These are phyloP conservation scores for Urechis unicinctus DNA, from an alignment of 2,888 invertebrate species.

Conservation along the genomic window DNA sequence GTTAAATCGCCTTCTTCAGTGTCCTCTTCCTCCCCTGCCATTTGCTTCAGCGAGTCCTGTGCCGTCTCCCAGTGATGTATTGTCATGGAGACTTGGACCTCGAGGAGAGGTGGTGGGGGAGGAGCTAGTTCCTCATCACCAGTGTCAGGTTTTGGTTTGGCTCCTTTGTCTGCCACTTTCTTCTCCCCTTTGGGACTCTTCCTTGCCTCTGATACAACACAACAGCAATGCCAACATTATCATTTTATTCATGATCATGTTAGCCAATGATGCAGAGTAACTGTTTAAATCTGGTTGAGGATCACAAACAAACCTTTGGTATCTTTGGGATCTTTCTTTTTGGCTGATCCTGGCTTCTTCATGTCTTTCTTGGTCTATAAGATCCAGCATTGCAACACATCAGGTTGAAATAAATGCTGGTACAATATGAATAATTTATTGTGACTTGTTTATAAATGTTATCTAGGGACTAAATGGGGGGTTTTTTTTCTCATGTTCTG, in stretches of 20 bases:
- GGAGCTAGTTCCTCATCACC: constrained; percentile 24
- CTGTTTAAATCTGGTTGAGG: no score
- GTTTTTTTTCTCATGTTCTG: no score
- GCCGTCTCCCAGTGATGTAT: constrained; percentile 44
- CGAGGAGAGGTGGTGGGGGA: constrained; percentile 33
- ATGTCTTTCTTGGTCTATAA: constrained; percentile 19
- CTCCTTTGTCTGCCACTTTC: constrained; percentile 3
- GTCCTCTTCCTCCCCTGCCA: neutral
- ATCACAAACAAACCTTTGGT: constrained; percentile 23
- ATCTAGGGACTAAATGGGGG: no score
- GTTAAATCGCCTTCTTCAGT: neutral
- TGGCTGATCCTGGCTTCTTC: constrained; percentile 26
- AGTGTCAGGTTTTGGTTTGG: constrained; percentile 12
- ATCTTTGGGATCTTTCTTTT: constrained; percentile 26
- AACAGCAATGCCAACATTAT: no score
- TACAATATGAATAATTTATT: no score
- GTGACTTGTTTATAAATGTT: no score
- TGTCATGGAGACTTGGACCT: constrained; percentile 29
- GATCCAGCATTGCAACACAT: no score
- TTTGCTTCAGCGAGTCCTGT: constrained; percentile 22
- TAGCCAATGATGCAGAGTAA: no score
- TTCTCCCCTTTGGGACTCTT: constrained; percentile 21
- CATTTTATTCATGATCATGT: no score
- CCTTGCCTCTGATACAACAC: neutral
- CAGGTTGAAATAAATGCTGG: no score